Evolutionary conservation across 53 echinoderm and acorn worm species (phyloP), one percentile per base, ranked within the genome.

Genomic region (Holothuria leucospilota): DNA sequence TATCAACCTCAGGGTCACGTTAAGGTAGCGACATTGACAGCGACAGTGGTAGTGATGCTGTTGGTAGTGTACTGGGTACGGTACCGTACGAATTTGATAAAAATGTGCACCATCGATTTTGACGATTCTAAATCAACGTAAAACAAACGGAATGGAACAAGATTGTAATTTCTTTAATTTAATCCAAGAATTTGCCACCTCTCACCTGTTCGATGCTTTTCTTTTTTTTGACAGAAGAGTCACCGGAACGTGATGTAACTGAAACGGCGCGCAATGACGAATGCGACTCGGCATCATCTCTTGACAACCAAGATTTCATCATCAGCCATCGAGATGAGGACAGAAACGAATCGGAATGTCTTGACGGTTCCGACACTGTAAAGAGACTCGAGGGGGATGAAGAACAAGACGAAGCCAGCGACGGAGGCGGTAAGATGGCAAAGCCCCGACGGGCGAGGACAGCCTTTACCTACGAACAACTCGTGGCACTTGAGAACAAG

Each of bases 391-490:
- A 56, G 2, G 56, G 18, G 18, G 56, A 56, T 15, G 56, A 56
- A 15, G 56, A 56, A 18, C 56, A 56, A 56, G 56, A 56, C 56
- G 91, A 88, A 58, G 81, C 75, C 49, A 85, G 83, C 21, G 90
- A 87, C 66, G 91, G 93, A 66, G 82, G 82, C 20, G 92, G 87
- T 10, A 99, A 99, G 85, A 89, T 93, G 30, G 90, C 95, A 53
- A 99, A 99, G 82, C 99, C 99, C 9, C 88, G 99, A 60, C 90
- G 99, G 41, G 99, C 99, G 11, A 79, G 99, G 69, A 99, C 99
- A 28, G 99, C 99, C 1, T 99, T 99, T 64, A 99, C 99, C 2
- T 99, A 99, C 90, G 99, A 99, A 82, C 99, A 99, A 70, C 89
- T 99, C 52, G 99, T 99, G 0, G 93, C 99, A 5, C 71, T 99